Evolutionary conservation across 2,113 vertebrate genomes (phyloP).

Genomic region (Caranx melampygus): DNA sequence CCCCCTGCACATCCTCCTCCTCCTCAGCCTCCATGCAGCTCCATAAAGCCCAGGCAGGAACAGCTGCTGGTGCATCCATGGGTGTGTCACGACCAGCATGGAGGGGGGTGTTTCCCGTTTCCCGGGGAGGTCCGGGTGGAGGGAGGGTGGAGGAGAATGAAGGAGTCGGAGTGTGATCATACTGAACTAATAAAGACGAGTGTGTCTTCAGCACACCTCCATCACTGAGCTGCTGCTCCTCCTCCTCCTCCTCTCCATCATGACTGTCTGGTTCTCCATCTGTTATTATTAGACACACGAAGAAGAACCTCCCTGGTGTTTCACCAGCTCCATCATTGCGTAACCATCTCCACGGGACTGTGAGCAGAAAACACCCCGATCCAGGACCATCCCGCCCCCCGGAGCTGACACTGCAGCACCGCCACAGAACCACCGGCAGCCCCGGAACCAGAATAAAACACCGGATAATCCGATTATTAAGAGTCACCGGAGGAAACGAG

Average conservation of each 20-base stretch:
- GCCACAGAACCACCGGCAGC: neutral
- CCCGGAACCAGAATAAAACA: neutral
- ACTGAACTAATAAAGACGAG: too few relatives aligned
- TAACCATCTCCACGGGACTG: slow-evolving; percentile 45
- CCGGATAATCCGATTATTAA: neutral
- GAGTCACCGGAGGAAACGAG: too few relatives aligned
- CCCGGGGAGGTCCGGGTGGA: neutral
- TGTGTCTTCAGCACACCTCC: too few relatives aligned
- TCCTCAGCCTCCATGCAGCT: slow-evolving; percentile 14
- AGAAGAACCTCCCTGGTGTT: too few relatives aligned
- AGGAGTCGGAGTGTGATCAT: neutral
- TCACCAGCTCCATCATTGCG: slow-evolving; percentile 33
- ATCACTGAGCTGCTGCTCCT: too few relatives aligned
- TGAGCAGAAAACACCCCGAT: slow-evolving; percentile 46
- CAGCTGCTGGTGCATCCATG: slow-evolving; percentile 59
- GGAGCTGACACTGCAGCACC: slow-evolving; percentile 25
- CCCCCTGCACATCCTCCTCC: neutral
- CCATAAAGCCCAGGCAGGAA: slow-evolving; percentile 26
- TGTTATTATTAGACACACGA: too few relatives aligned
- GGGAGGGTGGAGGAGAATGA: neutral
- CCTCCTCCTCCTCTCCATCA: too few relatives aligned
- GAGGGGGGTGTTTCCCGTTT: slow-evolving; percentile 24
- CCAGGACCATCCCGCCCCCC: slow-evolving; percentile 40
- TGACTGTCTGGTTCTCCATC: too few relatives aligned
- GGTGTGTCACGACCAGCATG: slow-evolving; percentile 66